Conservation (phyloP, 37 sponge, comb jelly and placozoan species). For the Halichondria panicea region DNA sequence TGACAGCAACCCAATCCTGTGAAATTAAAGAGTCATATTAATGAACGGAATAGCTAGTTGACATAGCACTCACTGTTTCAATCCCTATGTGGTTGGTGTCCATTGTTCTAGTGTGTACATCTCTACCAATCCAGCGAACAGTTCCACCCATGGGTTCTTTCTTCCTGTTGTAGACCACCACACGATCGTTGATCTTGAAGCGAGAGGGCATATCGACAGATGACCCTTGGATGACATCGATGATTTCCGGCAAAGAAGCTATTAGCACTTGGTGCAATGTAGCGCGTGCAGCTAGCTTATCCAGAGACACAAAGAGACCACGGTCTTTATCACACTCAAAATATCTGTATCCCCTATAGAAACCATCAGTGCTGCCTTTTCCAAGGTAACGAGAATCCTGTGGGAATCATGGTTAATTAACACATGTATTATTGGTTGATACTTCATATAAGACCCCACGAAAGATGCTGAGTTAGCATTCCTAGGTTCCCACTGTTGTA, state of each 20-base stretch:
- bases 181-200: constrained; percentile 30
- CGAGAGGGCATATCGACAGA: not conserved
- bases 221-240: not conserved
- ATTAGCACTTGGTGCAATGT: too few species aligned
- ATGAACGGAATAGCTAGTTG: too few species aligned
- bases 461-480: too few species aligned
- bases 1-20: too few species aligned
- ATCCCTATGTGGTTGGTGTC: constrained; percentile 33
- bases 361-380: constrained; percentile 46
- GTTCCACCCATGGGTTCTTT: constrained; percentile 5
- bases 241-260: too few species aligned
- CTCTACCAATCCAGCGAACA: constrained; percentile 47
- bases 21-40: too few species aligned
- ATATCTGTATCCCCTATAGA: constrained; percentile 21
- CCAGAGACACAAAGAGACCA: constrained; percentile 50
- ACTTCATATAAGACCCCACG: too few species aligned
- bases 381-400: constrained; percentile 5
- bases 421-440: too few species aligned
- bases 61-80: constrained; percentile 68
- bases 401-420: not conserved
- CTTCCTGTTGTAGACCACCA: constrained; percentile 22
- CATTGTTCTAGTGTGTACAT: not conserved
- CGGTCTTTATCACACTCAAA: constrained; percentile 45
- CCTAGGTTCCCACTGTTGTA: too few species aligned
- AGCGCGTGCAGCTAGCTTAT: not conserved